Evolutionary conservation across 2,888 invertebrate species (phyloP).

Genomic region (Drosophila greeni): DNA sequence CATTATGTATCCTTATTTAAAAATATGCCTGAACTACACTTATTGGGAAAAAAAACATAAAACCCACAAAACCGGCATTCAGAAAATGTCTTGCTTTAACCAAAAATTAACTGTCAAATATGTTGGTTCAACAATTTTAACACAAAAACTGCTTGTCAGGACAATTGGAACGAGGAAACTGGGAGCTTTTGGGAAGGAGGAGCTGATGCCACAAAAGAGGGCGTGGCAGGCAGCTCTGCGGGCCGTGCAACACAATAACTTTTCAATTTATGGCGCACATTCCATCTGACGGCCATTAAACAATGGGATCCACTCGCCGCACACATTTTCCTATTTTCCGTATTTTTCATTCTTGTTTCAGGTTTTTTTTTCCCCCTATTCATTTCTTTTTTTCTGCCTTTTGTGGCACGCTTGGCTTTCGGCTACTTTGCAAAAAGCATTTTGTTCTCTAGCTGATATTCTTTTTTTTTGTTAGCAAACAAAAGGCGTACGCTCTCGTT

Average conservation of each 20-base stretch:
- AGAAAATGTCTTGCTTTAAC: slow-evolving; percentile 46
- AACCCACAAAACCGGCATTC: slow-evolving; percentile 32
- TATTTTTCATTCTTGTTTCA: slow-evolving; percentile 30
- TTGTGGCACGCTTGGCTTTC: slow-evolving; percentile 60
- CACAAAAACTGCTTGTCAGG: slow-evolving; percentile 60
- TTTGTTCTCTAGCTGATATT: slow-evolving; percentile 46
- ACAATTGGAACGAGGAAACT: slow-evolving; percentile 44
- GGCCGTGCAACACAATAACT: slow-evolving; percentile 68
- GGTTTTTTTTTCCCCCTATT: slow-evolving; percentile 26
- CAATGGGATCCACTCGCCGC: slow-evolving; percentile 59
- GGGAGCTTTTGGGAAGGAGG: not conserved
- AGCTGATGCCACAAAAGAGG: not conserved
- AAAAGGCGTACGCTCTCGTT: slow-evolving; percentile 66
- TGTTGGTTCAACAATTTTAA: slow-evolving; percentile 68
- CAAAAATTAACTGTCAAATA: slow-evolving; percentile 72
- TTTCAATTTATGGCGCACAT: slow-evolving; percentile 73
- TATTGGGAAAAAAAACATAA: not conserved
- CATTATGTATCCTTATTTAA: slow-evolving; percentile 1
- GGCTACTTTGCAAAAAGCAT: slow-evolving; percentile 70
- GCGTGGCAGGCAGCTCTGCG: slow-evolving; percentile 32
- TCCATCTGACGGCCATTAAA: slow-evolving; percentile 74
- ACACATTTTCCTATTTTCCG: slow-evolving; percentile 65
- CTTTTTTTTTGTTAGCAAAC: slow-evolving; percentile 55
- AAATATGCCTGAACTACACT: slow-evolving; percentile 1
- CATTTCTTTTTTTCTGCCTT: slow-evolving; percentile 25